phyloP scores from a whole-genome alignment of 2,888 invertebrate genomes.

The Temnothorax unifasciatus region DNA sequence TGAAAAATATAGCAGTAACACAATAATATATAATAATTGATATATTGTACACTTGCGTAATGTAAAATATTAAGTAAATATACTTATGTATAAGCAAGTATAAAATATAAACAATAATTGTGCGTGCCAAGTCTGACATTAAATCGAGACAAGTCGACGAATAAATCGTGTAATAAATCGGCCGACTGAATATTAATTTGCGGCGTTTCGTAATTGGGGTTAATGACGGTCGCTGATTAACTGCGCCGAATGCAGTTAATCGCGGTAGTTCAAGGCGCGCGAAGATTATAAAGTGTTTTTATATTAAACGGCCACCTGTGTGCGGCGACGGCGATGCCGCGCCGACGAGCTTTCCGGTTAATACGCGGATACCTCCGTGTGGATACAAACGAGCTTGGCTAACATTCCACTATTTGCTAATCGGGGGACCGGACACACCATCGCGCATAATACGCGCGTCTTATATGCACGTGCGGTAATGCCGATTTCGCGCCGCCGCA shows the following conservation, averaged over 20 bases:
- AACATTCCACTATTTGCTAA: conserved; percentile 39
- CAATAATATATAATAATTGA: neutral
- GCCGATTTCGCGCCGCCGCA: conserved; percentile 64
- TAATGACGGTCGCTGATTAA: conserved; percentile 12
- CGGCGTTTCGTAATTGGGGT: neutral
- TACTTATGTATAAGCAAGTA: no score
- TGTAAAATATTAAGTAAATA: no score
- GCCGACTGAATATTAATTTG: conserved; percentile 1
- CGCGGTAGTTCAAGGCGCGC: neutral
- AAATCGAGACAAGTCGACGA: neutral
- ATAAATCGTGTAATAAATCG: neutral
- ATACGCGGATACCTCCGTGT: neutral
- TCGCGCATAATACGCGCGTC: conserved; percentile 29
- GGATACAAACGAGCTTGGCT: conserved; percentile 22
- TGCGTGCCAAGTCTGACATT: neutral
- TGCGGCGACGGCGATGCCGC: neutral
- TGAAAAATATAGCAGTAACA: neutral
- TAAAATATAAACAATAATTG: neutral
- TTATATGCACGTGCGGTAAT: conserved; percentile 28
- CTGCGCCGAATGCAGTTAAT: neutral
- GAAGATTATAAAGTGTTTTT: conserved; percentile 7
- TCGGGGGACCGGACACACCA: neutral
- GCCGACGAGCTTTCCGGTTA: conserved; percentile 21
- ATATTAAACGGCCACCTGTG: neutral
- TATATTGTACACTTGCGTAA: neutral